Evolutionary conservation across 2,797 vertebrate species (phyloP), one percentile per base, ranked within the genome.

Genomic region (Phalloptychus januarius): DNA sequence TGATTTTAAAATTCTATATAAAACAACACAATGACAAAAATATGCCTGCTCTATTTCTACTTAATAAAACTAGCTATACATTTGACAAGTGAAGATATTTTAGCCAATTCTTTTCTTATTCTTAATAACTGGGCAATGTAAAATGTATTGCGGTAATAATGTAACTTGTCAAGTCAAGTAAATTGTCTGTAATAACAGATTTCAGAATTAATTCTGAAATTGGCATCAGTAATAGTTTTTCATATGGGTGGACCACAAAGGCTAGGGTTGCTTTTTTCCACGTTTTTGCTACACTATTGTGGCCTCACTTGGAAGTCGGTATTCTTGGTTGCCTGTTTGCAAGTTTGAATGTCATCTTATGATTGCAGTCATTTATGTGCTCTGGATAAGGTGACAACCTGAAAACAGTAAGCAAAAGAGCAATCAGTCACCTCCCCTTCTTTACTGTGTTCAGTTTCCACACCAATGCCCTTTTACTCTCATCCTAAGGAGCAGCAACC

Each of bases 391-490:
- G 85, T 86, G 86, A 81, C 12, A 40, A 75, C 80, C 72, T 77
- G 82, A 77, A 85, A 87, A 88, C 78, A 78, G 77, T 86, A 80
- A 85, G 87, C 58, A 83, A 86, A 84, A 77, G 67, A 16, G 78
- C 87, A 84, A 91, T 94, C 86, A 88, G 80, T 71, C 28, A 44
- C 78, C 77, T 88, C 85, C 87, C 81, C 81, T 78, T 83, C 70
- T 74, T 86, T 88, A 82, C 83, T 81, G 84, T 83, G 75, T 74
- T 71, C 28, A 48, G 80, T 79, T 77, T 82, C 78, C 79, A 76
- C 83, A 77, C 65, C 71, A 50, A 73, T 81, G 23, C 79, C 78
- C 80, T 89, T 90, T 87, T 91, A 93, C 90, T 88, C 72, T 73
- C 74, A 76, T 87, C 70, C 73, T 90, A 88, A 88, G 87, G 82